A percentile compares a stretch with the other conserved stretches of the same genome.
These are phyloP conservation scores for Geotrupes spiniger DNA, from an alignment of 2,888 invertebrate species.

Conservation along the genomic window DNA sequence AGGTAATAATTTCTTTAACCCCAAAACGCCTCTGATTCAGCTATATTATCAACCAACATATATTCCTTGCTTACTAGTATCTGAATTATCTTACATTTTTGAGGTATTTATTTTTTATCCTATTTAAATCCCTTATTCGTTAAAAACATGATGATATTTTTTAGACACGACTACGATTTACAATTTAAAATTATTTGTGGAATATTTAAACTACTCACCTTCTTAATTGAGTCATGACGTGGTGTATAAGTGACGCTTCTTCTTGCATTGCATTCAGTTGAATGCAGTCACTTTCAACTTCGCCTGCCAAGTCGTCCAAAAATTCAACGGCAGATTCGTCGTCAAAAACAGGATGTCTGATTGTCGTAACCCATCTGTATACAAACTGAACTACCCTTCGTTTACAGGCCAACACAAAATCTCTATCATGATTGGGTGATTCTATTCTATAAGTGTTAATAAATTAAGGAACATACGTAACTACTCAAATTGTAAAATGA, in stretches of 20 bases:
- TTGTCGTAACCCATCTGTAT: slow-evolving; percentile 70
- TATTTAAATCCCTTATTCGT: no score
- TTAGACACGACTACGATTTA: no score
- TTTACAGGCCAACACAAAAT: slow-evolving; percentile 67
- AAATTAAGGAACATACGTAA: slow-evolving; percentile 48
- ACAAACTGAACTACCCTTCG: slow-evolving; percentile 75
- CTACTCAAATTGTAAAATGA: neutral
- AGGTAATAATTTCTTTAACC: no score
- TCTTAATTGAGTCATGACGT: slow-evolving; percentile 62
- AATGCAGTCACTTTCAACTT: slow-evolving; percentile 64
- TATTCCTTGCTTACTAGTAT: no score
- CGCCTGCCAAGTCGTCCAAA: slow-evolving; percentile 70
- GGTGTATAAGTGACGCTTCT: slow-evolving; percentile 67
- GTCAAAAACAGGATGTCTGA: slow-evolving; percentile 72
- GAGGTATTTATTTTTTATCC: no score
- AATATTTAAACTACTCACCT: slow-evolving; percentile 37
- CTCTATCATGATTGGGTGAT: slow-evolving; percentile 60
- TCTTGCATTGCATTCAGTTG: slow-evolving; percentile 60
- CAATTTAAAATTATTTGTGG: no score
- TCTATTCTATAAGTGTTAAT: slow-evolving; percentile 57
- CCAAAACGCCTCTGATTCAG: no score
- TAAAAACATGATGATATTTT: no score
- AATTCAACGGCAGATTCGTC: slow-evolving; percentile 70
- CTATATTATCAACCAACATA: no score
- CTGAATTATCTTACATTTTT: no score